Conservation (phyloP, 1,140 invertebrate genomes). For the Sinonovacula constricta region DNA sequence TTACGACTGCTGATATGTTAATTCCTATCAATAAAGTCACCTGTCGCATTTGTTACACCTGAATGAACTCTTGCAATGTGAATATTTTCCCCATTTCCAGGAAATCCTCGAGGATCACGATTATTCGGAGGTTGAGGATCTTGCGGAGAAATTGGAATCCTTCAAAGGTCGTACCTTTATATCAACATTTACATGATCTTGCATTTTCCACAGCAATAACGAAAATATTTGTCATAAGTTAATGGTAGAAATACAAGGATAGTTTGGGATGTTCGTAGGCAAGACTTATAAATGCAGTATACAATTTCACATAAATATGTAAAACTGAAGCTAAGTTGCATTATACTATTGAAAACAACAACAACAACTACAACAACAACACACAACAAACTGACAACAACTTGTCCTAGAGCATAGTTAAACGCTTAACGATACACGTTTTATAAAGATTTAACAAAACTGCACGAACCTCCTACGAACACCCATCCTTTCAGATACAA, state of each 20-base stretch:
- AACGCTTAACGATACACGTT: no score
- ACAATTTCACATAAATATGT: no score
- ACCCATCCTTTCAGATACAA: no score
- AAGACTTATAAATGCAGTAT: background rate
- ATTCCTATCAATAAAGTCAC: no score
- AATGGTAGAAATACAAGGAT: background rate
- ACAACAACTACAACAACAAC: no score
- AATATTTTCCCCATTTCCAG: slow-evolving; percentile 6
- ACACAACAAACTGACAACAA: no score
- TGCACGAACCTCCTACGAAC: no score
- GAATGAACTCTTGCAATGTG: no score
- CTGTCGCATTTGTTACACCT: no score
- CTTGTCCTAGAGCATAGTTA: no score
- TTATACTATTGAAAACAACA: background rate
- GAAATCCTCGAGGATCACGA: slow-evolving; percentile 20
- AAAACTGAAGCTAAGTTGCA: background rate
- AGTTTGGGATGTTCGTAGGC: background rate
- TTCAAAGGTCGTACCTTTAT: slow-evolving; percentile 15
- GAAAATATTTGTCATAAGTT: background rate
- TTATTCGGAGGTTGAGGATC: slow-evolving; percentile 17
- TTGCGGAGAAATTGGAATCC: background rate
- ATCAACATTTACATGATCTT: background rate
- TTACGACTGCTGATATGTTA: no score
- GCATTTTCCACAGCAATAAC: background rate
- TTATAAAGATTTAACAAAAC: no score